Percentiles rank a stretch among this genome's conserved stretches.
Conservation (phyloP, 2,797 vertebrate species). For the Morelia viridis region DNA sequence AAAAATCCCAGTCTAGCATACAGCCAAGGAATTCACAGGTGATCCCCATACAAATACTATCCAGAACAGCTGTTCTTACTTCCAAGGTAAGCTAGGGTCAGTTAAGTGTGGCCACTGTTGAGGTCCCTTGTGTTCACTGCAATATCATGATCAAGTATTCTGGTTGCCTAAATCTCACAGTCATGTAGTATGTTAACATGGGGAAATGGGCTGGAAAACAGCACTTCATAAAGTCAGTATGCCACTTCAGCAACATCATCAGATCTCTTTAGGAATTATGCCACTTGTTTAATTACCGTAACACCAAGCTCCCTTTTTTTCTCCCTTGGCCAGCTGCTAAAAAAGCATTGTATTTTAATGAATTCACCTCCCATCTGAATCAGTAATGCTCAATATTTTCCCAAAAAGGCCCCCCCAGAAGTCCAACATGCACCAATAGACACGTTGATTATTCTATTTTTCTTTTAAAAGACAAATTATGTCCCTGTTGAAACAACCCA, state of each 20-base stretch:
- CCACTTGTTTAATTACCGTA: not conserved
- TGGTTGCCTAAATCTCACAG: not conserved
- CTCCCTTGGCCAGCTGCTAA: not conserved
- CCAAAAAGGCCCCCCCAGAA: not conserved
- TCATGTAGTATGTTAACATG: not conserved
- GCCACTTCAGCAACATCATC: not conserved
- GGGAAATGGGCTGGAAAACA: not conserved
- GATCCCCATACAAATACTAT: not conserved
- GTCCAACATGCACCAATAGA: not conserved
- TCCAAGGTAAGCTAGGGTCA: not conserved
- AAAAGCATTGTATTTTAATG: not conserved
- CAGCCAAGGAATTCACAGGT: not conserved
- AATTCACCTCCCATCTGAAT: not conserved
- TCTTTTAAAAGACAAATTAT: not conserved
- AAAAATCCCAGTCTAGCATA: not conserved
- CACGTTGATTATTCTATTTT: not conserved
- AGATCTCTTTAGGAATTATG: not conserved
- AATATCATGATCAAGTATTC: not conserved
- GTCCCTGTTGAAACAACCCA: not conserved
- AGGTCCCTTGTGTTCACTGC: not conserved
- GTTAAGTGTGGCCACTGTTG: not conserved
- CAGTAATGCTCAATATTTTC: not conserved
- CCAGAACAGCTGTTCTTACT: not conserved
- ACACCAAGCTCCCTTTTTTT: not conserved
- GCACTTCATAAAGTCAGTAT: not conserved